A percentile compares a stretch with the other conserved stretches of the same genome.
Conservation (phyloP, 64 coral and sea anemone species). For the Montipora efflorescens region DNA sequence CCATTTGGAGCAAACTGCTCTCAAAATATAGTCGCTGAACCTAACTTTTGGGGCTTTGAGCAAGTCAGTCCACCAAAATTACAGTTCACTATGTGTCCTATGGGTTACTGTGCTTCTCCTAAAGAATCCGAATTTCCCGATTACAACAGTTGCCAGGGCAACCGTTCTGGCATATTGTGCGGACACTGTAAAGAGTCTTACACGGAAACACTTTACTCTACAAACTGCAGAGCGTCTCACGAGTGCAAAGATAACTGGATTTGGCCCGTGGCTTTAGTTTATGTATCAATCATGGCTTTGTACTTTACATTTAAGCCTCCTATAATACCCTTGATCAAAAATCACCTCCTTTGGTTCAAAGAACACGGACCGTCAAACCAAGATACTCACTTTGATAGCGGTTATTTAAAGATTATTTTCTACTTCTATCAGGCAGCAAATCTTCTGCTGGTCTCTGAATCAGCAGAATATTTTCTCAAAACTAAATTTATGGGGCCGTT, state of each 20-base stretch:
- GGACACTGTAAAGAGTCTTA: constrained; percentile 63
- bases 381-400: constrained; percentile 18
- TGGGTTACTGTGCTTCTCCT: constrained; percentile 41
- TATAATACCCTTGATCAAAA: neutral
- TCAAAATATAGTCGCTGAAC: constrained; percentile 19
- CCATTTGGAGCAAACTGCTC: constrained; percentile 73
- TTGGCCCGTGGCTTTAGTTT: constrained; percentile 64
- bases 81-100: constrained; percentile 64
- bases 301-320: constrained; percentile 12
- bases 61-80: constrained; percentile 16
- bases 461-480: constrained; percentile 10
- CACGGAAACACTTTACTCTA: constrained; percentile 75
- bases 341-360: neutral
- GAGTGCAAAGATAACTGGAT: constrained; percentile 75
- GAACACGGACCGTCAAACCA: neutral
- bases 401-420: constrained; percentile 82
- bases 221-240: constrained; percentile 43
- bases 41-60: constrained; percentile 74
- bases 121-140: neutral
- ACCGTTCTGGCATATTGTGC: constrained; percentile 67
- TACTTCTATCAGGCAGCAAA: constrained; percentile 83
- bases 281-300: neutral
- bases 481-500: constrained; percentile 56
- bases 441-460: constrained; percentile 49
- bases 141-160: constrained; percentile 66